A percentile compares a stretch with the other conserved stretches of the same genome.
phyloP scores from a whole-genome alignment of 2,888 invertebrate genomes.

The Rhagium mordax region DNA sequence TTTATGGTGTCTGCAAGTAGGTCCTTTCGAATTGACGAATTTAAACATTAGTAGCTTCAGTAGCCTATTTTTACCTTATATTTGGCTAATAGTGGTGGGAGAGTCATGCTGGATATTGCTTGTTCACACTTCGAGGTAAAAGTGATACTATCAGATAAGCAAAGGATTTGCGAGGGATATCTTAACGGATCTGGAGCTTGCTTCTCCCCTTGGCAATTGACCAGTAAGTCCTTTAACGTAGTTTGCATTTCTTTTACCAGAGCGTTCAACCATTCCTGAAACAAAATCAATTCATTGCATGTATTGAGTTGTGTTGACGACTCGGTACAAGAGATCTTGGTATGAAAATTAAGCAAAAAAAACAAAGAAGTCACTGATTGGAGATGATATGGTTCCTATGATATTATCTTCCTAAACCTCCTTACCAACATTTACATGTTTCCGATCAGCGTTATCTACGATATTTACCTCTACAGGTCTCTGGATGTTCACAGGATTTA shows the following conservation, averaged over 20 bases:
- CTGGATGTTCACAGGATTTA: conserved; percentile 79
- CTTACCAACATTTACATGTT: neutral
- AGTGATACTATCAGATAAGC: conserved; percentile 86
- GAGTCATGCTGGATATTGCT: conserved; percentile 79
- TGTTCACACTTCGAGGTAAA: conserved; percentile 90
- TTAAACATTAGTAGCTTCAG: too few relatives aligned
- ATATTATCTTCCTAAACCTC: too few relatives aligned
- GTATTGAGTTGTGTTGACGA: neutral
- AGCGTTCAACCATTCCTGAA: conserved; percentile 82
- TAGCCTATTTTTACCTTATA: conserved; percentile 69
- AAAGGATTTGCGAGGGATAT: conserved; percentile 86
- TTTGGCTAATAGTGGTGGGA: conserved; percentile 72
- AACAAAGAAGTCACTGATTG: too few relatives aligned
- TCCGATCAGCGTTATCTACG: neutral
- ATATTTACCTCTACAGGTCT: conserved; percentile 83
- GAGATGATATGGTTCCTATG: too few relatives aligned
- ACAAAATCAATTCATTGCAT: neutral
- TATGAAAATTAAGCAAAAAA: too few relatives aligned
- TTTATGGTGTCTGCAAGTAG: neutral
- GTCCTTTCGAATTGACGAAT: too few relatives aligned
- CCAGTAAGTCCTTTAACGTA: conserved; percentile 81
- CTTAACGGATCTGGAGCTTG: conserved; percentile 75
- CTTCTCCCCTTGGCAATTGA: conserved; percentile 72
- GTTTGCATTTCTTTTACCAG: conserved; percentile 88
- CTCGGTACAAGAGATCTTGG: neutral